Evolutionary conservation across 1,140 invertebrate genomes (phyloP).

Genomic region (Tetramorium simillimum): DNA sequence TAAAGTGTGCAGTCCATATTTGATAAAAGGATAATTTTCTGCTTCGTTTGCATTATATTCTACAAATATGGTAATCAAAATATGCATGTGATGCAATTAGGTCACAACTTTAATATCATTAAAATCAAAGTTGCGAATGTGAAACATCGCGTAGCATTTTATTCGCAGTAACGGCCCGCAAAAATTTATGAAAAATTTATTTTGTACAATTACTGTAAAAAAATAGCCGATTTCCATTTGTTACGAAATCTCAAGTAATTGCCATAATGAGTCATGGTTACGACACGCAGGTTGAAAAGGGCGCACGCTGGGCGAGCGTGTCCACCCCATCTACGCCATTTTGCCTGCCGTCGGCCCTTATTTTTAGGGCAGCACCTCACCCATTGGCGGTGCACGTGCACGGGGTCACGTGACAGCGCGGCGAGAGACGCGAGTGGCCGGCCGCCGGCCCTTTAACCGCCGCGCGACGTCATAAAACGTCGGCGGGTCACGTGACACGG

Average conservation of each 20-base stretch:
- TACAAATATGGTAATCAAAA: not conserved
- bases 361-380: constrained; percentile 65
- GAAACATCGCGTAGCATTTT: not conserved
- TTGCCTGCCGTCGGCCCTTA: constrained; percentile 68
- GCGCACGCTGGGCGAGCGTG: constrained; percentile 3
- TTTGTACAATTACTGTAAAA: not conserved
- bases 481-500: constrained; percentile 78
- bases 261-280: not conserved
- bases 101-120: not conserved
- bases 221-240: not conserved
- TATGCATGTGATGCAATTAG: not conserved
- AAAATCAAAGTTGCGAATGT: not conserved
- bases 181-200: not conserved
- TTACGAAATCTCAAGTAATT: not conserved
- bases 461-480: constrained; percentile 75
- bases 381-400: constrained; percentile 73
- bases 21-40: not conserved
- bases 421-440: constrained; percentile 69
- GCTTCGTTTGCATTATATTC: not conserved
- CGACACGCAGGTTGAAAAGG: constrained; percentile 30
- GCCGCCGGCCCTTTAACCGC: constrained; percentile 73
- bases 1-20: not conserved
- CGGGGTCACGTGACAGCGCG: constrained; percentile 70
- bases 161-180: too few species aligned
- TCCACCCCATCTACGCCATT: constrained; percentile 64